phyloP scores from a whole-genome alignment of 2,888 invertebrate species.

The Caenorhabditis plicata region DNA sequence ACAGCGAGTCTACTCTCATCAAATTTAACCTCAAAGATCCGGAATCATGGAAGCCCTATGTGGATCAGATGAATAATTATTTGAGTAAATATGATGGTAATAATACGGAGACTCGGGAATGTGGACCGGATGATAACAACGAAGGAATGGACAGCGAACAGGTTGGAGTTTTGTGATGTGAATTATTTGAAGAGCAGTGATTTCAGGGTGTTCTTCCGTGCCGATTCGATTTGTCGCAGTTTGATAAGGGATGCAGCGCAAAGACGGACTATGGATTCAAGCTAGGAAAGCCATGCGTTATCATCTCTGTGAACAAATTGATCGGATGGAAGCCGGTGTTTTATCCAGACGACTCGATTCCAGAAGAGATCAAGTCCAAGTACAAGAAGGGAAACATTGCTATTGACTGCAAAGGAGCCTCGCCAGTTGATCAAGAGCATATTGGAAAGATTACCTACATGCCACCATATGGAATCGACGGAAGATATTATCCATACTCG shows the following conservation, averaged over 20 bases:
- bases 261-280: conserved; percentile 79
- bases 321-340: conserved; percentile 64
- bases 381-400: conserved; percentile 72
- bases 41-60: conserved; percentile 43
- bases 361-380: conserved; percentile 68
- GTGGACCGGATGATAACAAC: conserved; percentile 45
- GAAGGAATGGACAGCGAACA: conserved; percentile 23
- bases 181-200: neutral
- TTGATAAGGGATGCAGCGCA: conserved; percentile 48
- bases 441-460: conserved; percentile 83
- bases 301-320: conserved; percentile 85
- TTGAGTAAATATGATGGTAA: conserved; percentile 53
- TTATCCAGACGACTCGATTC: conserved; percentile 74
- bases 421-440: conserved; percentile 74
- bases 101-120: conserved; percentile 52
- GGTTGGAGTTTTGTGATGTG: conserved; percentile 2
- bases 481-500: conserved; percentile 70
- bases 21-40: conserved; percentile 76
- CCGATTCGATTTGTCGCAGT: conserved; percentile 51
- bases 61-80: conserved; percentile 48
- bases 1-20: conserved; percentile 93
- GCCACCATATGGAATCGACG: conserved; percentile 72
- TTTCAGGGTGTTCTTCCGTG: conserved; percentile 48
- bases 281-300: conserved; percentile 84
- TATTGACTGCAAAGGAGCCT: conserved; percentile 88